Evolutionary conservation across 2,888 invertebrate genomes (phyloP).

Genomic region (Scaptomyza reducta): DNA sequence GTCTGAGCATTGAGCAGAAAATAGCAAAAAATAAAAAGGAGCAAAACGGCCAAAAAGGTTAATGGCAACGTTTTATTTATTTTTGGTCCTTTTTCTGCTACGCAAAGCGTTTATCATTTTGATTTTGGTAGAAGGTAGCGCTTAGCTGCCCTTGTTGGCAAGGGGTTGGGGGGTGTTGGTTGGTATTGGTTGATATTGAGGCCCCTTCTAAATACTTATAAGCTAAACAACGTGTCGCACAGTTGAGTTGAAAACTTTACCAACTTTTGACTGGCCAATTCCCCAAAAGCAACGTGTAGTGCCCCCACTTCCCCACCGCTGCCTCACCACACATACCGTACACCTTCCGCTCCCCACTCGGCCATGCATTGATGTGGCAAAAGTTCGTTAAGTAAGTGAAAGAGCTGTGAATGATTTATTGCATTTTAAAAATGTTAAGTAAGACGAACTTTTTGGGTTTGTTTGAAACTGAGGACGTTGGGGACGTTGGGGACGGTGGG

Average conservation of each 20-base stretch:
- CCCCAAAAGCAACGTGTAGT: conserved; percentile 21
- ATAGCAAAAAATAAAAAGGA: conserved; percentile 23
- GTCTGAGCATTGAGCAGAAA: conserved; percentile 25
- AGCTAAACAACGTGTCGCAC: conserved; percentile 63
- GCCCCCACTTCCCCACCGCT: background rate
- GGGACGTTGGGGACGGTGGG: background rate
- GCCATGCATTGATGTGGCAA: conserved; percentile 52
- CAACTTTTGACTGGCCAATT: conserved; percentile 57
- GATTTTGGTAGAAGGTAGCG: background rate
- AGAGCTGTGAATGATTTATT: conserved; percentile 80
- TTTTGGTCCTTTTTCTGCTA: conserved; percentile 4
- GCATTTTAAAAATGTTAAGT: conserved; percentile 76
- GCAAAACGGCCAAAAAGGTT: conserved; percentile 61
- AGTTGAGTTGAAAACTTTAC: conserved; percentile 60
- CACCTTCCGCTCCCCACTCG: background rate
- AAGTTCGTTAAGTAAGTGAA: conserved; percentile 80
- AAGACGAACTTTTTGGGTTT: conserved; percentile 49
- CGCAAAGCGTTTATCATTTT: conserved; percentile 41
- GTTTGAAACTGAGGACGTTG: background rate
- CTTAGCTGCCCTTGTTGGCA: background rate
- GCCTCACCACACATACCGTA: background rate
- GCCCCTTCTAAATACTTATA: conserved; percentile 48
- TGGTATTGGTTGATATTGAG: conserved; percentile 15
- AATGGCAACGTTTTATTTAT: conserved; percentile 52
- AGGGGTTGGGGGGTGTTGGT: background rate